Base-by-base conservation (phyloP, 2,797 vertebrate genomes). In the Bryconaethiops microstoma region DNA sequence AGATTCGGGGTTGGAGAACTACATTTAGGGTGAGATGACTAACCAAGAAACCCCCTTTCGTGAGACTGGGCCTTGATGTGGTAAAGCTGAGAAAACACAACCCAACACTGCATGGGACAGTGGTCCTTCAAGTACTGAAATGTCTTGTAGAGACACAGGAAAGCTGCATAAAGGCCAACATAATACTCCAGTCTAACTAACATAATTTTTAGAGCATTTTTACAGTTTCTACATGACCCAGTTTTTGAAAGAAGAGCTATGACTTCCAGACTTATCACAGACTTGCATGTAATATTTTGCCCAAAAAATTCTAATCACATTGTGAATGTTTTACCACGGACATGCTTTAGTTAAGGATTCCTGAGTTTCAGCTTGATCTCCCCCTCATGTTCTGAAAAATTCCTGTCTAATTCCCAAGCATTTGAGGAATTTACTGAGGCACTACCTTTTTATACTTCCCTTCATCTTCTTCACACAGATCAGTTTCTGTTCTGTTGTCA, bases 361-460 rank as follows among this genome's bases (percentile, higher is more conserved):
- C n/a, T 55, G 42, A 50, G 10, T 48, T 39, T 76, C 35, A 42
- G 10, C 2, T 21, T 25, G 4, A 5, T 74, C 70, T 29, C 16
- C 10, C 7, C 16, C 4, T 55, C 54, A 35, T n/a, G n/a, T 0
- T 54, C 63, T 42, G 29, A 0, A 21, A 68, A 62, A 75, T 82
- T 74, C 76, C 64, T 52, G 6, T 40, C 40, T 60, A 54, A 78
- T 63, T 69, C 71, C 45, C 29, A 45, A 76, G 64, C 35, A 78
- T 78, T 40, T 65, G 54, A 63, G 57, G 76, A 82, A 78, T 78
- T 74, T 63, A n/a, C 54, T 16, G 42, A 35, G 50, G n/a, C 35
- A n/a, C 7, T 12, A 7, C 9, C 39, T n/a, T 81, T 54, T 69
- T 25, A 59, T 75, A 75, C 65, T 60, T 40, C 19, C 40, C 6